Evolutionary conservation across 2,797 vertebrate genomes (phyloP).

Genomic region (Xiphophorus birchmanni): DNA sequence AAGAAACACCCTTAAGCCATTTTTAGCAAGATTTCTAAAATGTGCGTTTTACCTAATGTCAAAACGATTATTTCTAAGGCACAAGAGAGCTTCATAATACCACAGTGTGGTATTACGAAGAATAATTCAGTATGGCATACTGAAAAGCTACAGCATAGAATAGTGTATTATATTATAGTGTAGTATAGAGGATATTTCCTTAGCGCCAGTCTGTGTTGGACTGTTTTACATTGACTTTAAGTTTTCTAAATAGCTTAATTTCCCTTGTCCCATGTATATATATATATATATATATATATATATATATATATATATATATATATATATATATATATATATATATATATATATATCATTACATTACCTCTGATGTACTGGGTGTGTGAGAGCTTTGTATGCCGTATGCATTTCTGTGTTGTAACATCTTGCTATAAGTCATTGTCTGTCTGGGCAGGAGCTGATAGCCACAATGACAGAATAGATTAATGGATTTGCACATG

Average conservation of each 20-base stretch:
- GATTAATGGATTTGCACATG: constrained; percentile 37
- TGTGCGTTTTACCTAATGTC: background rate
- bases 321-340: too few relatives aligned
- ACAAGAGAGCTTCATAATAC: background rate
- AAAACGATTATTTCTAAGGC: background rate
- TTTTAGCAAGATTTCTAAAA: background rate
- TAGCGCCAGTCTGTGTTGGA: background rate
- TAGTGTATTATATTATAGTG: background rate
- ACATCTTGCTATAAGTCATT: constrained; percentile 61
- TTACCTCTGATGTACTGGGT: background rate
- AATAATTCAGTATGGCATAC: background rate
- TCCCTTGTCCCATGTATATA: background rate
- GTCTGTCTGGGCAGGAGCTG: constrained; percentile 35
- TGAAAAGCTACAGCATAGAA: background rate
- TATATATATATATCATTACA: too few relatives aligned
- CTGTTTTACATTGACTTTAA: constrained; percentile 3
- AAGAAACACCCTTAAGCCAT: background rate
- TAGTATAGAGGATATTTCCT: background rate
- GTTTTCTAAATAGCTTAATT: background rate
- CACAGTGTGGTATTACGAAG: background rate
- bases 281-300: too few relatives aligned
- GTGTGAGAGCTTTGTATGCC: constrained; percentile 36
- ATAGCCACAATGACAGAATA: constrained; percentile 38
- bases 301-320: too few relatives aligned
- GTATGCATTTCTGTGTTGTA: constrained; percentile 33